These are phyloP conservation scores for Megaptera novaeangliae DNA, from an alignment of 2,113 vertebrate genomes.

Conservation along the genomic window DNA sequence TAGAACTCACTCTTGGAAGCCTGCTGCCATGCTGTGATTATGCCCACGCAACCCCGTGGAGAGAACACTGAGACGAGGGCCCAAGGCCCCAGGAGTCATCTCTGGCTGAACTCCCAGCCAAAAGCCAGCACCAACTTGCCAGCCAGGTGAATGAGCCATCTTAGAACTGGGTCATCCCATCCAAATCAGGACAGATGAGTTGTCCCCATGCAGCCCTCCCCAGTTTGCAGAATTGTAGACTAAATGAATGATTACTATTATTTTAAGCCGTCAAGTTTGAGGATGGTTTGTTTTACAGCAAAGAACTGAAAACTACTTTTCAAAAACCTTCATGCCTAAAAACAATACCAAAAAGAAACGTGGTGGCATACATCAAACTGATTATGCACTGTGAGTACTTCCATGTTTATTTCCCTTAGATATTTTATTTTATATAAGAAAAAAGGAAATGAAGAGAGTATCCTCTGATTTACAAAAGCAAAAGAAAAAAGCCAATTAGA, in stretches of 20 bases:
- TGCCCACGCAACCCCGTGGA: neutral
- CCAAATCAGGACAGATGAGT: neutral
- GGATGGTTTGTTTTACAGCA: neutral
- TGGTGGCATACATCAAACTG: neutral
- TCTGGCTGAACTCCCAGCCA: neutral
- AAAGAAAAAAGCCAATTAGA: slow-evolving; percentile 43
- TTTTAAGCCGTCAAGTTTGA: neutral
- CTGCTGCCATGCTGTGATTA: neutral
- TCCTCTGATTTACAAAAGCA: slow-evolving; percentile 10
- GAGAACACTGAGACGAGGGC: neutral
- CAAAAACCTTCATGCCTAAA: neutral
- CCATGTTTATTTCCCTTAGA: neutral
- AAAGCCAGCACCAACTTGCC: neutral
- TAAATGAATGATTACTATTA: neutral
- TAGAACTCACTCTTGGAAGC: neutral
- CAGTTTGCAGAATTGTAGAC: neutral
- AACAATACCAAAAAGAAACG: neutral
- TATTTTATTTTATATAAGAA: slow-evolving; percentile 24
- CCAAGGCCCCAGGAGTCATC: neutral
- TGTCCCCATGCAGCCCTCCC: neutral
- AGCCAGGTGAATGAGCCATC: neutral
- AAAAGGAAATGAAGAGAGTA: neutral
- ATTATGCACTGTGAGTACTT: neutral
- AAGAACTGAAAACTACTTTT: neutral
- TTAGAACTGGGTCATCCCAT: neutral